Conservation (phyloP, 1,140 invertebrate species). For the Drosophila leontia region DNA sequence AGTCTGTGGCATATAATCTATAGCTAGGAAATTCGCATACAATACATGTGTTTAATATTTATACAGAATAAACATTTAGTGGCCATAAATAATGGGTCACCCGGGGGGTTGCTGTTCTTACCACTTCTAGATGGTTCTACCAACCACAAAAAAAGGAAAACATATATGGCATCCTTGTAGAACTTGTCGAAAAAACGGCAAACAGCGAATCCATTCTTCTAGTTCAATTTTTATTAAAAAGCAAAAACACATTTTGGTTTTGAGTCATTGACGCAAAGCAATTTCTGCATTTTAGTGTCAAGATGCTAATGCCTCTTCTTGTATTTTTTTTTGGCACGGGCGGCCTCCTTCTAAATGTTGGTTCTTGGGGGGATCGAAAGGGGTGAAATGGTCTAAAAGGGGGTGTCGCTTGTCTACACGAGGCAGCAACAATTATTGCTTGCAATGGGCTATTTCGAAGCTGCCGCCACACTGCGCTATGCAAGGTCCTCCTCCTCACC, state of each 20-base stretch:
- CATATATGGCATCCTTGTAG: background rate
- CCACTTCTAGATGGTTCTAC: slow-evolving; percentile 33
- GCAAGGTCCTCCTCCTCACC: slow-evolving; percentile 41
- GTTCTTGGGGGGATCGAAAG: background rate
- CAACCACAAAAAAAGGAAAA: background rate
- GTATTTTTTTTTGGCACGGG: slow-evolving; percentile 56
- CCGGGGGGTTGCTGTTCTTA: background rate
- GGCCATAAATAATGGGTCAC: slow-evolving; percentile 40
- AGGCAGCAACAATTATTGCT: slow-evolving; percentile 80
- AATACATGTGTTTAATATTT: slow-evolving; percentile 29
- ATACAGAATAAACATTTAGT: slow-evolving; percentile 39
- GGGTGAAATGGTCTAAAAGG: background rate
- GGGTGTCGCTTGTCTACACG: slow-evolving; percentile 29
- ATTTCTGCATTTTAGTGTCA: slow-evolving; percentile 82
- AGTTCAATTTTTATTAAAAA: slow-evolving; percentile 38
- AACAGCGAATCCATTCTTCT: slow-evolving; percentile 33
- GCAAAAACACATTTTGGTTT: slow-evolving; percentile 61
- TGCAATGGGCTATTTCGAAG: slow-evolving; percentile 75
- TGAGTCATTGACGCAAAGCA: slow-evolving; percentile 83
- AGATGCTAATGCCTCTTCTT: slow-evolving; percentile 56
- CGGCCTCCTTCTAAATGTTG: slow-evolving; percentile 34
- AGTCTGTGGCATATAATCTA: too few species aligned
- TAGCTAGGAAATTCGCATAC: slow-evolving; percentile 15
- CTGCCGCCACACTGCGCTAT: slow-evolving; percentile 30
- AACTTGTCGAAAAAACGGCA: background rate